Conservation (phyloP, 1,140 invertebrate species). For the Battus philenor region DNA sequence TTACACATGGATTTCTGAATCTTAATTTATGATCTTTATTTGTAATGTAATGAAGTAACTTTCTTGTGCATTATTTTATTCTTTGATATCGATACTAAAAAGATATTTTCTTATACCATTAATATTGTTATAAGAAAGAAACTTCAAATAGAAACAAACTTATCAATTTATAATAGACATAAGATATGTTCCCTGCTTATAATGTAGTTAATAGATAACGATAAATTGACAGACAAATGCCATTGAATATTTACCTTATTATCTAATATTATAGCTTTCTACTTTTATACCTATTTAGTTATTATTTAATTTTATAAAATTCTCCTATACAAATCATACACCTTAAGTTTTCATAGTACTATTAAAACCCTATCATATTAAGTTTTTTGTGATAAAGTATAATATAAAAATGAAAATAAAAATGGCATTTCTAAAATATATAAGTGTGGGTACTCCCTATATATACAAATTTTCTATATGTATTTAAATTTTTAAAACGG, state of each 20-base stretch:
- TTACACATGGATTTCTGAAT: too few species aligned
- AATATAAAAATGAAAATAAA: not conserved
- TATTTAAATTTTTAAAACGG: conserved; percentile 26
- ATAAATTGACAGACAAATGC: not conserved
- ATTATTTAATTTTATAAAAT: too few species aligned
- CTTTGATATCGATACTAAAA: too few species aligned
- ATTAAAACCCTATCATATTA: too few species aligned
- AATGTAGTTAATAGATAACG: not conserved
- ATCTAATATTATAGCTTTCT: conserved; percentile 8
- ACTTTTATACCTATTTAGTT: conserved; percentile 14
- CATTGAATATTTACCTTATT: not conserved
- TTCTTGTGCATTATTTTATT: too few species aligned
- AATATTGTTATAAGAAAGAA: not conserved
- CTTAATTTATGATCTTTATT: too few species aligned
- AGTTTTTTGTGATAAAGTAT: not conserved
- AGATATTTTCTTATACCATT: too few species aligned
- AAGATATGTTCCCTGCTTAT: too few species aligned
- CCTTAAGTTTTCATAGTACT: too few species aligned
- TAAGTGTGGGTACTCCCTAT: conserved; percentile 25
- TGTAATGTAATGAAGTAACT: too few species aligned
- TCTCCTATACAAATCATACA: too few species aligned
- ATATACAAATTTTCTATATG: conserved; percentile 20
- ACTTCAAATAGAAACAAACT: not conserved
- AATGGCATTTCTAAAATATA: too few species aligned
- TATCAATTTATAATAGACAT: not conserved